These are phyloP conservation scores for Isaurus tuberculatus DNA, from an alignment of 92 coral and sea anemone genomes.

Conservation along the genomic window DNA sequence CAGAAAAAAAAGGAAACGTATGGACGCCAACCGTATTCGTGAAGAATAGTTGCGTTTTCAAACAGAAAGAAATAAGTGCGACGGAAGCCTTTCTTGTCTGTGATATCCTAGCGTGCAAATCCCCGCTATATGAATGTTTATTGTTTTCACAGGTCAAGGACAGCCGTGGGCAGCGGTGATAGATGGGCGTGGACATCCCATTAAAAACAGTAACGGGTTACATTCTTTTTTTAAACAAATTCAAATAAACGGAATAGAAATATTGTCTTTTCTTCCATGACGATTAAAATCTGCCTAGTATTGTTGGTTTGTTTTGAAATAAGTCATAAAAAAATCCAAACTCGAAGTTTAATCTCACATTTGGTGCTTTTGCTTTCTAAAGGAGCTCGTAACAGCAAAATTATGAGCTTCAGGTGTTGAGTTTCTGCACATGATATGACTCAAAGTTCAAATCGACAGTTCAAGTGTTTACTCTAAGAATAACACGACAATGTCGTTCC, in stretches of 20 bases:
- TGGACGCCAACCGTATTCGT: no score
- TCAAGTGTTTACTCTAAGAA: background rate
- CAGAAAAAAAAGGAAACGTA: no score
- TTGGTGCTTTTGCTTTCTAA: background rate
- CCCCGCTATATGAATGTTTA: background rate
- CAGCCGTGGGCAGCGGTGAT: background rate
- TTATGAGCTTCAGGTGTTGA: background rate
- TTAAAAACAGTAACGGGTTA: background rate
- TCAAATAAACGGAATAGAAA: background rate
- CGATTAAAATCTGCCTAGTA: background rate
- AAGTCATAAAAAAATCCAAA: background rate
- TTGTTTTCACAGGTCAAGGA: background rate
- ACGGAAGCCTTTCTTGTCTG: background rate
- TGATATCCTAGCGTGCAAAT: background rate
- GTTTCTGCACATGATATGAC: background rate
- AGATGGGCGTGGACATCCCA: constrained; percentile 4
- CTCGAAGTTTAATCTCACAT: background rate
- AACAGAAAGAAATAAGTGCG: no score
- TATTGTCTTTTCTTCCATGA: background rate
- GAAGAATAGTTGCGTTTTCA: no score
- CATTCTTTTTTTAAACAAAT: no score
- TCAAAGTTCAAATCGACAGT: constrained; percentile 15
- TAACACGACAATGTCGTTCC: background rate
- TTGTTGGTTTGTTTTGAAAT: background rate
- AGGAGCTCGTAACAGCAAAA: background rate